A percentile compares a stretch with the other conserved stretches of the same genome.
These are phyloP conservation scores for Semicossyphus pulcher DNA, from an alignment of 2,113 vertebrate genomes.

Conservation along the genomic window DNA sequence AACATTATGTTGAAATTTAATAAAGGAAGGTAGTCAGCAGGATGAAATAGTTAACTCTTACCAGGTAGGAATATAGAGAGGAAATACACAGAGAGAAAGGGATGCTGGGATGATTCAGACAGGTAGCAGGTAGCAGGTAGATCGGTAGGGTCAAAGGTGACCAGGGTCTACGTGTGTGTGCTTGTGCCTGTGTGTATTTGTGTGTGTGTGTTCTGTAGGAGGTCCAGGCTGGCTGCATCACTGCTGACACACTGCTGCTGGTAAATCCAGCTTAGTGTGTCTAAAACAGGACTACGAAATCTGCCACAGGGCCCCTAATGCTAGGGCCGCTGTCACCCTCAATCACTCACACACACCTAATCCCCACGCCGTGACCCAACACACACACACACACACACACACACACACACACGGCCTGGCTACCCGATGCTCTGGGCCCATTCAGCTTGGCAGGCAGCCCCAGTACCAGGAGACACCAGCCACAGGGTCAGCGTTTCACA, in stretches of 20 bases:
- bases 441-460: conserved; percentile 61
- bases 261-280: conserved; percentile 85
- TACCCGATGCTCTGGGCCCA: conserved; percentile 51
- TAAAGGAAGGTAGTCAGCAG: background rate
- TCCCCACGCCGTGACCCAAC: conserved; percentile 80
- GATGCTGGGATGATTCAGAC: conserved; percentile 19
- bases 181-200: conserved; percentile 8
- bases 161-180: conserved; percentile 29
- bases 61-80: background rate
- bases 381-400: conserved; percentile 54
- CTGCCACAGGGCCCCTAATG: conserved; percentile 83
- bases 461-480: conserved; percentile 78
- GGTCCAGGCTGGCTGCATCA: conserved; percentile 76
- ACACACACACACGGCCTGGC: conserved; percentile 22
- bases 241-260: conserved; percentile 82
- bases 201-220: conserved; percentile 70
- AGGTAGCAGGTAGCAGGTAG: conserved; percentile 12
- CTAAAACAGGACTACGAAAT: conserved; percentile 84
- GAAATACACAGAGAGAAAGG: background rate
- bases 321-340: conserved; percentile 84
- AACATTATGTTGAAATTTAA: background rate
- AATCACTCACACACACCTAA: conserved; percentile 85
- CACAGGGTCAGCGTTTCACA: conserved; percentile 69
- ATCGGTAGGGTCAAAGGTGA: conserved; percentile 51
- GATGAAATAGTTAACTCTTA: background rate